Percentiles rank a stretch among this genome's conserved stretches.
Conservation (phyloP, 2,888 invertebrate genomes). For the Oscheius sp. region DNA sequence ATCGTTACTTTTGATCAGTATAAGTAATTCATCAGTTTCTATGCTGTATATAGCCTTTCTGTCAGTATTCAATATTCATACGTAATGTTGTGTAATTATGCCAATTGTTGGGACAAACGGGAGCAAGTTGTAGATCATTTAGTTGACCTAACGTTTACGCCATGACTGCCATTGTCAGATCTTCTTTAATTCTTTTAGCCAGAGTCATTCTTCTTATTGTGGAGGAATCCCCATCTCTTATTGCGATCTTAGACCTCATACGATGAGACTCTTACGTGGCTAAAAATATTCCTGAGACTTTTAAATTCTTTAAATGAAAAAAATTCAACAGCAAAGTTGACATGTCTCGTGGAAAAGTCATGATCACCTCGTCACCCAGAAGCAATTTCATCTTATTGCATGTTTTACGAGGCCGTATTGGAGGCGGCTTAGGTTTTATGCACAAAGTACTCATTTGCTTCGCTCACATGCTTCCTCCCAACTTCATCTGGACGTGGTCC, state of each 20-base stretch:
- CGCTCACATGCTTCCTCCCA: neutral
- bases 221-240: neutral
- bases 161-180: neutral
- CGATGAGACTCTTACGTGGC: too few species aligned
- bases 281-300: too few species aligned
- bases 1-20: neutral
- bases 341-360: neutral
- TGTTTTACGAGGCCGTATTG: neutral
- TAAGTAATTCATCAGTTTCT: neutral
- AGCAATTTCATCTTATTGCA: conserved; percentile 29
- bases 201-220: neutral
- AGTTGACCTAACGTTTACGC: neutral
- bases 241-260: too few species aligned
- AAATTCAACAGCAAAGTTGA: too few species aligned
- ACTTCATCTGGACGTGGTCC: conserved; percentile 7
- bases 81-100: neutral
- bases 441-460: too few species aligned
- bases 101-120: neutral
- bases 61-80: neutral
- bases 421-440: too few species aligned
- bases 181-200: neutral
- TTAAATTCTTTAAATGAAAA: too few species aligned
- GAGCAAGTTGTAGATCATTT: neutral
- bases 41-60: neutral
- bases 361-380: conserved; percentile 35